Evolutionary conservation across 2,113 vertebrate genomes (phyloP), one percentile per base, ranked within the genome.

Genomic region (Ancistrus triradiatus): DNA sequence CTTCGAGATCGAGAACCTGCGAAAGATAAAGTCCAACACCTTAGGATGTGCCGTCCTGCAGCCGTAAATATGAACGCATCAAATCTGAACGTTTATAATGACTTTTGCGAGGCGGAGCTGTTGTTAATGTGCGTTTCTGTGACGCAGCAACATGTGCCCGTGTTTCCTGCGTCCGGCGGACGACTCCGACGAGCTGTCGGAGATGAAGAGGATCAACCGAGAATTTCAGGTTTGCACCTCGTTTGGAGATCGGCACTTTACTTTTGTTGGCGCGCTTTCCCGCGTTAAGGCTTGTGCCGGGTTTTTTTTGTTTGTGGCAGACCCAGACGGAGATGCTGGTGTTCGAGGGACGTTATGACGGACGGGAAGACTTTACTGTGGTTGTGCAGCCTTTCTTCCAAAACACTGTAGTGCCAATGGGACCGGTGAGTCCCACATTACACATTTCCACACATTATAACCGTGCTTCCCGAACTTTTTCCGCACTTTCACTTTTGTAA

Each of bases 311-410:
- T 35, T 61, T 67, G 11, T 60, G 33, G 24, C 65, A 89, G 88
- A 28, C 11, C 17, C 74, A 75, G 68, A 88, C 84, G 0, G 77
- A 83, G 66, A 60, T 31, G 18, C 25, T 95, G 70, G 68, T 89
- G 56, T 75, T 58, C 21, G 70, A 80, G 0, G 69, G 78, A 2
- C 83, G 68, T 11, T 94, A 96, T 0, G 77, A 82, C 0, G 62
- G 58, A 49, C 79, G 59, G 1, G 83, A 95, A 9, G 94, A 97
- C 79, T 97, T 97, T 3, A 66, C 89, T 0, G 83, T 88, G 18
- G 91, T 95, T 0, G 38, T 80, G 17, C 95, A 97, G 73, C 91
- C 95, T 0, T 97, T 91, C 75, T 90, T 98, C 72, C 68, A 73
- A 69, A 94, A 87, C 78, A 77, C 90, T 0, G 10, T 91, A 0